Base-by-base conservation (phyloP, 2,113 vertebrate genomes). In the Laticauda colubrina region DNA sequence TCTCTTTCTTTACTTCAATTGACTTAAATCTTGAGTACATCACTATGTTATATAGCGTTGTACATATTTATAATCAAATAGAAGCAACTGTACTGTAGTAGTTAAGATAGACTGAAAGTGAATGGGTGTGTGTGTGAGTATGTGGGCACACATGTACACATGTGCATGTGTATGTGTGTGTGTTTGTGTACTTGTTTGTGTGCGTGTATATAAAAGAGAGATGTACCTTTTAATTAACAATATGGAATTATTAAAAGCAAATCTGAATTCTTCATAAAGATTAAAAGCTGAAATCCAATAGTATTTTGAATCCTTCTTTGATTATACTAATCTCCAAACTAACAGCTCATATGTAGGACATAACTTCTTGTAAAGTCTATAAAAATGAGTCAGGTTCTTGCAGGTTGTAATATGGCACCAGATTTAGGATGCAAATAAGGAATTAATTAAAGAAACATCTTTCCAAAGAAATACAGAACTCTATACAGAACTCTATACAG, bases 201-300 rank as follows among this genome's bases (percentile, higher is more conserved):
- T 69, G 29, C n/a, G 29, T n/a, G 12, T 69, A 2, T 15, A 7
- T 24, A 24, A 26, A 10, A 45, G n/a, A 15, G 24, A 85, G 56
- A 45, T 57, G 24, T 29, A 91, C 10, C 43, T 48, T 87, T 57
- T 87, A 45, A 45, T 87, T 56, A 87, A 56, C 39, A 87, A 18
- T 48, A 29, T 34, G n/a, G 43, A 18, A 12, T 91, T 2, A 55
- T 18, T 4, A 91, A 55, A n/a, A 85, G 24, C 55, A 85, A 26
- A 18, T 6, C 39, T 86, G 34, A 54, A 43, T n/a, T 53, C 64
- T 12, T 81, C 51, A 10, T 53, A 55, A 55, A 26, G 69, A 43
- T 91, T 85, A 56, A 91, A 91, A 56, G 34, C n/a, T 81, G n/a
- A 81, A 81, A 81, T 81, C n/a, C 69, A 81, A 81, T 81, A 81